Conservation (phyloP, 2,888 invertebrate genomes). For the Platycheirus albimanus region DNA sequence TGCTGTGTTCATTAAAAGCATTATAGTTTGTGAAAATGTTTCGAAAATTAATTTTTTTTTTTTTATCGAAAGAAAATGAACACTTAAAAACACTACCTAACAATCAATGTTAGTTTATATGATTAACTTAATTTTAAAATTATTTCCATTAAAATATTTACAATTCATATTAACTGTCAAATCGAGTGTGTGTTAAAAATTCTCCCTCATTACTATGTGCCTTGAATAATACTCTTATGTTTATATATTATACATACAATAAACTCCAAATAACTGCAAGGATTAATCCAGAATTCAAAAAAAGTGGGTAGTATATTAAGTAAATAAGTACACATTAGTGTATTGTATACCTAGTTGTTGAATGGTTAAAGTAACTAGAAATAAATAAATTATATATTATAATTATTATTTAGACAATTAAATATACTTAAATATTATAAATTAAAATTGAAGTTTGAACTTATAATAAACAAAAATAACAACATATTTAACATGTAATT, state of each 20-base stretch:
- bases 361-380: constrained; percentile 13
- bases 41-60: background rate
- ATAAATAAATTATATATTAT: constrained; percentile 48
- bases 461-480: constrained; percentile 9
- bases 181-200: constrained; percentile 16
- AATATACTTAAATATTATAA: background rate
- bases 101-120: constrained; percentile 40
- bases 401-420: constrained; percentile 22
- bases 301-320: too few relatives aligned
- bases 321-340: background rate
- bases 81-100: constrained; percentile 23
- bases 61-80: constrained; percentile 1
- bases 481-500: background rate
- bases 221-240: constrained; percentile 64
- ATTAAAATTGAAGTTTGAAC: constrained; percentile 4
- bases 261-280: constrained; percentile 12
- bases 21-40: background rate
- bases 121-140: constrained; percentile 33
- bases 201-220: constrained; percentile 64
- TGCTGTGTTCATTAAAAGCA: constrained; percentile 5
- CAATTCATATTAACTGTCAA: background rate
- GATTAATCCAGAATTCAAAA: too few relatives aligned
- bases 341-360: background rate
- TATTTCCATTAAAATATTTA: constrained; percentile 8
- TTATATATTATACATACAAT: constrained; percentile 14